Percentiles rank a stretch among this genome's conserved stretches.
phyloP scores from a whole-genome alignment of 2,888 invertebrate genomes.

The Dascillus cervinus region DNA sequence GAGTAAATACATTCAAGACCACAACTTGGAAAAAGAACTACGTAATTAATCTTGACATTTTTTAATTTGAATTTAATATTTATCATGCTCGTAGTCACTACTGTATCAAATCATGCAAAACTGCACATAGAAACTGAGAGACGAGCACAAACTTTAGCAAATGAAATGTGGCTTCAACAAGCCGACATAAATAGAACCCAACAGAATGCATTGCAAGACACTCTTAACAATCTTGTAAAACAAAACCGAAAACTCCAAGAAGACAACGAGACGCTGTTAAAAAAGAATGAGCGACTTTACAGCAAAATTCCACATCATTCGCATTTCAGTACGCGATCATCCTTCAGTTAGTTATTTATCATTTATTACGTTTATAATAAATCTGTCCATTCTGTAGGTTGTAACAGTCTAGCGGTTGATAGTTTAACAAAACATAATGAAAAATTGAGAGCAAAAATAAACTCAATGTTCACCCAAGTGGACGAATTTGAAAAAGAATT shows the following conservation, averaged over 20 bases:
- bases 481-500: conserved; percentile 29
- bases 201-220: conserved; percentile 28
- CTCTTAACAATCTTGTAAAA: conserved; percentile 25
- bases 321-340: no score
- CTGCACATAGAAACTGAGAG: conserved; percentile 29
- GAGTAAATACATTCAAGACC: conserved; percentile 26
- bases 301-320: no score
- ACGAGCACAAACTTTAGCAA: conserved; percentile 25
- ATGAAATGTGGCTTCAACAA: conserved; percentile 33
- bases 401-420: conserved; percentile 10
- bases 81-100: conserved; percentile 21
- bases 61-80: background rate
- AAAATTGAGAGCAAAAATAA: conserved; percentile 27
- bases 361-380: no score
- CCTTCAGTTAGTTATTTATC: no score
- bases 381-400: no score
- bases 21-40: conserved; percentile 25
- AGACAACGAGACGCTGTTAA: conserved; percentile 29
- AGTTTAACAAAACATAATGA: conserved; percentile 31
- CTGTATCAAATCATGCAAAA: conserved; percentile 25
- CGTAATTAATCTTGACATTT: conserved; percentile 19
- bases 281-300: no score
- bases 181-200: conserved; percentile 27
- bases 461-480: conserved; percentile 21
- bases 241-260: conserved; percentile 33